Conservation (phyloP, 2,888 invertebrate species). For the Aromia moschata region DNA sequence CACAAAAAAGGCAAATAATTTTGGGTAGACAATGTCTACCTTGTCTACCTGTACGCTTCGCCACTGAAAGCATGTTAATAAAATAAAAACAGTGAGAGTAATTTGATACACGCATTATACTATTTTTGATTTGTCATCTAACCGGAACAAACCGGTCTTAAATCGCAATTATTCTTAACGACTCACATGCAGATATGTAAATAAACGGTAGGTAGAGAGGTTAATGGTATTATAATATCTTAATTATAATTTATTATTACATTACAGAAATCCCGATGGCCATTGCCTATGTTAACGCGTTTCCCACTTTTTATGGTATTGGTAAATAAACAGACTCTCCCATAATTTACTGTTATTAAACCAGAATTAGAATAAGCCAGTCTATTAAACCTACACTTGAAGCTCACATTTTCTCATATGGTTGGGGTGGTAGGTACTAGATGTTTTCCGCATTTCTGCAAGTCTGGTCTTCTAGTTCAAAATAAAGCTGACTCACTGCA, state of each 20-base stretch:
- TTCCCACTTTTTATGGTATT: background rate
- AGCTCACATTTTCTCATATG: background rate
- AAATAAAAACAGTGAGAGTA: no score
- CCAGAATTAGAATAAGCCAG: background rate
- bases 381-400: background rate
- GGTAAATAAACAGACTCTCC: background rate
- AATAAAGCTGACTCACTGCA: background rate
- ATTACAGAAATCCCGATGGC: background rate
- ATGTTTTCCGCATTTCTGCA: background rate
- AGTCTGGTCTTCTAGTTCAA: background rate
- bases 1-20: no score
- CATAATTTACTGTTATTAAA: slow-evolving; percentile 9
- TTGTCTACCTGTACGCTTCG: no score
- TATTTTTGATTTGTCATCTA: background rate
- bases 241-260: background rate
- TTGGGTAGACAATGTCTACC: no score
- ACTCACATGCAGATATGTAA: background rate
- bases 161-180: background rate
- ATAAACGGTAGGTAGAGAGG: background rate
- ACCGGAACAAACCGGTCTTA: background rate
- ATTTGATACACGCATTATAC: no score
- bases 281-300: background rate
- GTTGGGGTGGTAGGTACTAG: background rate
- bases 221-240: background rate
- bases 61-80: no score